Base-by-base conservation (phyloP, 2,797 vertebrate species). In the Remorina albescens region DNA sequence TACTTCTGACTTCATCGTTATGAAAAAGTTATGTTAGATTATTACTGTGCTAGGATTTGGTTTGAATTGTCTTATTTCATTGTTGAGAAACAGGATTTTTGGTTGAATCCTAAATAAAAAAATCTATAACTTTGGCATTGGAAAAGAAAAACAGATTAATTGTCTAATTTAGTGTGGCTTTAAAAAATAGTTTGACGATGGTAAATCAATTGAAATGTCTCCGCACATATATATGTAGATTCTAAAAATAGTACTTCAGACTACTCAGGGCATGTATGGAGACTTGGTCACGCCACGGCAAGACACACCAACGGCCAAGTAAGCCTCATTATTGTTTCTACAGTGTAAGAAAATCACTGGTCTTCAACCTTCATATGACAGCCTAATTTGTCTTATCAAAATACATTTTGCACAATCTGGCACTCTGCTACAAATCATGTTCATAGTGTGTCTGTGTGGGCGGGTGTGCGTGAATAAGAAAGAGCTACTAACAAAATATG, bases 51-150 rank as follows among this genome's bases (percentile, higher is more conserved):
- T 55, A n/a, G 7, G 23, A 11, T 44, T 42, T 34, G 12, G 49
- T 49, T 56, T 50, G 12, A 13, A 10, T 10, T 15, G 34, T 9
- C 6, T 65, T 91, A 92, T 93, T 94, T 92, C 93, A 9, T 37
- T 23, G 13, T 9, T 42, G 26, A 28, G 16, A n/a, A 7, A 51
- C 5, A 26, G 44, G 16, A 39, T 39, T 72, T 41, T 41, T 30
- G 6, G 1, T 10, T 9, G 18, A 19, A 44, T 42, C 26, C 4
- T 32, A 4, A 41, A 13, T 39, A 57, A 42, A 23, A 42, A 51
- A 39, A 13, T 6, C 11, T 34, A 51, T 4, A 21, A 0, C 0
- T 56, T 25, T 55, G n/a, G 10, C 10, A 36, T 54, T 37, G 7
- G 49, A 7, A 28, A 30, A 64, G 44, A 11, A 1, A n/a, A 39